These are phyloP conservation scores for Ectropis grisescens DNA, from an alignment of 1,140 invertebrate species.

Conservation along the genomic window DNA sequence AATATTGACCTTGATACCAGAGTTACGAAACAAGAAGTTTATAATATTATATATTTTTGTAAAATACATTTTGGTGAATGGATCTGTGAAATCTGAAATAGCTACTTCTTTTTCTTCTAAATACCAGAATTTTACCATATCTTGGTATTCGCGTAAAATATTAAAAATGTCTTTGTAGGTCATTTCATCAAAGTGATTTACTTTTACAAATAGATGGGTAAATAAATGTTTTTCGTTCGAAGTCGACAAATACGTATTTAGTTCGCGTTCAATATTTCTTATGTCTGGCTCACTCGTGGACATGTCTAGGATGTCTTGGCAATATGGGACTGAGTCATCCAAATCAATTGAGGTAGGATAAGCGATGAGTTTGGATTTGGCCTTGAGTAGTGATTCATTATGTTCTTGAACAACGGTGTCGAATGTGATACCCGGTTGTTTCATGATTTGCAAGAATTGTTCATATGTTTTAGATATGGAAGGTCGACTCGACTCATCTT, in stretches of 20 bases:
- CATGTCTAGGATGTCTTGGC: slow-evolving; percentile 7
- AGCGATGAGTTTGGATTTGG: slow-evolving; percentile 6
- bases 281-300: slow-evolving; percentile 1
- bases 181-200: slow-evolving; percentile 11
- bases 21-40: background rate
- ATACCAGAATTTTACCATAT: background rate
- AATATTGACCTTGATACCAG: background rate
- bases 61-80: background rate
- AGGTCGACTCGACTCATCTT: no score
- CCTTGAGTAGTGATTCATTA: slow-evolving; percentile 2
- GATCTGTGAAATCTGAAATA: slow-evolving; percentile 5
- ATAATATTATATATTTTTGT: slow-evolving; percentile 5
- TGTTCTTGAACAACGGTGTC: background rate
- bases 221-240: background rate
- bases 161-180: slow-evolving; percentile 9
- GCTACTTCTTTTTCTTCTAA: background rate
- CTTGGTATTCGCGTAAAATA: slow-evolving; percentile 3
- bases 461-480: no score
- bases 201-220: slow-evolving; percentile 15
- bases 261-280: slow-evolving; percentile 6
- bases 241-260: slow-evolving; percentile 4
- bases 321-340: slow-evolving; percentile 19
- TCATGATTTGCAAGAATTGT: no score
- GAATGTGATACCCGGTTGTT: no score
- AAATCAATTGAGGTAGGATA: slow-evolving; percentile 21